Conservation (phyloP, 2,797 vertebrate species). For the Leptoclinus maculatus region DNA sequence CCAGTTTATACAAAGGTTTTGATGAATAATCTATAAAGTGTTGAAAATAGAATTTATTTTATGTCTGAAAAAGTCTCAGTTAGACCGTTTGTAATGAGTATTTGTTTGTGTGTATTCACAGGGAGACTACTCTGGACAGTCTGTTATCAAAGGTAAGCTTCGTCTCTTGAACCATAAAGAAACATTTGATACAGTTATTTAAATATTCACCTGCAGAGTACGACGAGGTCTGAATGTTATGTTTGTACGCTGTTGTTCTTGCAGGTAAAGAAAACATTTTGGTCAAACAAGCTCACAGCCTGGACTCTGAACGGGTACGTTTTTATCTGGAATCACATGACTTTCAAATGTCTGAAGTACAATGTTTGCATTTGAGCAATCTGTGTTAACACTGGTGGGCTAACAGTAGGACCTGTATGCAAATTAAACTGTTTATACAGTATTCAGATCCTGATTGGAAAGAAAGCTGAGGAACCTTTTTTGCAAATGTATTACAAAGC, state of each 20-base stretch:
- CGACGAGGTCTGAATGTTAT: background rate
- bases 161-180: background rate
- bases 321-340: background rate
- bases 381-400: background rate
- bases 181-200: background rate
- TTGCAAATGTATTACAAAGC: background rate
- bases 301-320: constrained; percentile 89
- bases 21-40: background rate
- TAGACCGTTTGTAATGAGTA: constrained; percentile 11
- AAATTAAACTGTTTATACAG: background rate
- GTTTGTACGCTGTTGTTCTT: constrained; percentile 39
- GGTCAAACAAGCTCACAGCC: constrained; percentile 87
- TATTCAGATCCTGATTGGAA: background rate
- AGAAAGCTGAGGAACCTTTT: background rate
- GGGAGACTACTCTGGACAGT: constrained; percentile 85
- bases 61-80: background rate
- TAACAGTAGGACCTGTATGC: background rate
- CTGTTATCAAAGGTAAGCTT: constrained; percentile 86
- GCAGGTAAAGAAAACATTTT: constrained; percentile 93
- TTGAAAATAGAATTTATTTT: background rate
- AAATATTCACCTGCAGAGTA: background rate
- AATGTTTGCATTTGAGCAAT: background rate
- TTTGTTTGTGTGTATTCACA: constrained; percentile 62
- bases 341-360: background rate
- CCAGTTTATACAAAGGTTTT: background rate